A percentile compares a stretch with the other conserved stretches of the same genome.
Evolutionary conservation across 2,888 invertebrate species (phyloP).

Genomic region (Stictocephala bisonia): DNA sequence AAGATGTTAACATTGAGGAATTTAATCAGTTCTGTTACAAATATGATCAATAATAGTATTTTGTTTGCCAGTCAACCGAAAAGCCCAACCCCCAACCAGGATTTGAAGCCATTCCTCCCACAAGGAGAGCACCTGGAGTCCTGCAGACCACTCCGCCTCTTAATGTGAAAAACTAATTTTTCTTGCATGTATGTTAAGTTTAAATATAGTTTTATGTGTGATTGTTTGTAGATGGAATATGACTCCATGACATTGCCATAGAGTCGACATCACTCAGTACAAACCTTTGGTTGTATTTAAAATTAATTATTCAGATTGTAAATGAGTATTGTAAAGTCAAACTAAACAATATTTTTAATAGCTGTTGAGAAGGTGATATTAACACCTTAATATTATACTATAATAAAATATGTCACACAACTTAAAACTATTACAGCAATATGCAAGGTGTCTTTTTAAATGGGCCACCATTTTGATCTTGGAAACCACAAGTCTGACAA

Average conservation of each 20-base stretch:
- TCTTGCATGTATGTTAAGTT: not conserved
- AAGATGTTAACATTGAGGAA: no score
- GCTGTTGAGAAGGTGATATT: no score
- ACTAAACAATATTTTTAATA: no score
- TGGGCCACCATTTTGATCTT: no score
- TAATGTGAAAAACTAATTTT: slow-evolving; percentile 21
- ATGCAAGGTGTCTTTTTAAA: no score
- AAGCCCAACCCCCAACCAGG: slow-evolving; percentile 5
- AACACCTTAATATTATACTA: no score
- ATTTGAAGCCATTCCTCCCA: not conserved
- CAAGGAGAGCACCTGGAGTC: not conserved
- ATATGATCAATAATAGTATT: not conserved
- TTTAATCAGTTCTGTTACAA: not conserved
- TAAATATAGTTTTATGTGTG: not conserved
- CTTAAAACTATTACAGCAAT: no score
- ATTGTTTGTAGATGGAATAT: not conserved
- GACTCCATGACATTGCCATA: not conserved
- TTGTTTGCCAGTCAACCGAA: not conserved
- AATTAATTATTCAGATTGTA: no score
- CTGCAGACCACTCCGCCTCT: slow-evolving; percentile 13
- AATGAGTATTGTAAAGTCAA: no score
- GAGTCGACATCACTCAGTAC: not conserved
- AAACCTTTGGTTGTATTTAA: no score
- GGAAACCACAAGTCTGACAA: no score
- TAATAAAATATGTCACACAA: no score